phyloP scores from a whole-genome alignment of 2,888 invertebrate species.

The Gari tellinella region DNA sequence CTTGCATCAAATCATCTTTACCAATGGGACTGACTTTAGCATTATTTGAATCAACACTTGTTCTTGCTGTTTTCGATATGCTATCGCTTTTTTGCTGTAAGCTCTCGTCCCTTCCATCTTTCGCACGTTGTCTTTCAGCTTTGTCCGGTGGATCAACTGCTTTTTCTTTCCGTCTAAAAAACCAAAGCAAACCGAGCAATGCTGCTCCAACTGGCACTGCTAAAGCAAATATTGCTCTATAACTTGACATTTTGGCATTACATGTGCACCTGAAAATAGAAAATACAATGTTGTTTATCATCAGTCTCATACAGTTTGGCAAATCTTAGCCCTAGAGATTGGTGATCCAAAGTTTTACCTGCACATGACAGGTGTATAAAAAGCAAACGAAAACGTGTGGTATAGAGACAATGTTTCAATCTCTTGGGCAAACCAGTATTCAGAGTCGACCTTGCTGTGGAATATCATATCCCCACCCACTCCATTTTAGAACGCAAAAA shows the following conservation, averaged over 20 bases:
- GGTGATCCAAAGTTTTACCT: too few relatives aligned
- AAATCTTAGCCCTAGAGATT: too few relatives aligned
- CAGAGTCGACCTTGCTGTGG: constrained; percentile 15
- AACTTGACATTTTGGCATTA: constrained; percentile 44
- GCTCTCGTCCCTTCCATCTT: neutral
- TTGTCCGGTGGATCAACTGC: constrained; percentile 34
- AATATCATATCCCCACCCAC: constrained; percentile 20
- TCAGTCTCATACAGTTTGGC: too few relatives aligned
- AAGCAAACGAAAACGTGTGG: too few relatives aligned
- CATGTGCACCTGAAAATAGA: neutral
- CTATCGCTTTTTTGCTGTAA: neutral
- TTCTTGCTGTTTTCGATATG: neutral
- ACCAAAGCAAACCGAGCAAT: constrained; percentile 75
- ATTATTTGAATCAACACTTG: too few relatives aligned
- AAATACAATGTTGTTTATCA: too few relatives aligned
- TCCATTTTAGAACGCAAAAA: neutral
- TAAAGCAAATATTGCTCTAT: constrained; percentile 61
- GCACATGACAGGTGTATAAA: too few relatives aligned
- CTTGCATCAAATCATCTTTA: too few relatives aligned
- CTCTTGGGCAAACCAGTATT: neutral
- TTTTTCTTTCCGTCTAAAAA: constrained; percentile 58
- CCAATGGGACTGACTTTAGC: too few relatives aligned
- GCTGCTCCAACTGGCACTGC: constrained; percentile 70
- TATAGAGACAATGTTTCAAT: too few relatives aligned
- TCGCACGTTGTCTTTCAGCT: neutral